A percentile compares a stretch with the other conserved stretches of the same genome.
Conservation (phyloP, 2,888 invertebrate species). For the Epiperipatus broadwayi region DNA sequence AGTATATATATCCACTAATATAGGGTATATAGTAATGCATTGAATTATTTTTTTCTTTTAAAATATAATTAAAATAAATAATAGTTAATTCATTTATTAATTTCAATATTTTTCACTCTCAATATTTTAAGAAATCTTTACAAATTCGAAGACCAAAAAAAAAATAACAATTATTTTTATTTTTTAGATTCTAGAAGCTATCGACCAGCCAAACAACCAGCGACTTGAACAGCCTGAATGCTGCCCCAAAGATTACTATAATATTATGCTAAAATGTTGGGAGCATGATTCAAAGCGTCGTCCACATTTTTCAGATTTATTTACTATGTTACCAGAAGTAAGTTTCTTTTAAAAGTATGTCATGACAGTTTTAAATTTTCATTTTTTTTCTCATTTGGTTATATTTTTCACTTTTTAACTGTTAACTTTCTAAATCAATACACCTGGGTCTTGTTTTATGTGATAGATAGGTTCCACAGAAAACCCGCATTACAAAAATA, state of each 20-base stretch:
- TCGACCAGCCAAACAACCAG: constrained; percentile 73
- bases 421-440: not conserved
- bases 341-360: constrained; percentile 15
- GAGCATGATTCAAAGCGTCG: constrained; percentile 67
- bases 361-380: not conserved
- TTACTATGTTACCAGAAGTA: constrained; percentile 50
- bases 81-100: too few species aligned
- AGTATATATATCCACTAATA: too few species aligned
- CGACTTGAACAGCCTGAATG: constrained; percentile 79
- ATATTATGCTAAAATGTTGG: constrained; percentile 89
- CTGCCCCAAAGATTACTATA: constrained; percentile 79
- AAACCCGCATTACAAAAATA: too few species aligned
- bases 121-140: too few species aligned
- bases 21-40: too few species aligned
- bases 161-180: too few species aligned
- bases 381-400: constrained; percentile 8
- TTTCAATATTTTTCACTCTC: too few species aligned
- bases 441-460: too few species aligned
- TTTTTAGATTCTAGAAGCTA: constrained; percentile 60
- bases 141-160: too few species aligned
- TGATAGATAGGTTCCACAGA: too few species aligned
- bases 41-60: too few species aligned
- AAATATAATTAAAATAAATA: too few species aligned
- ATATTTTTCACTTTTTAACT: not conserved
- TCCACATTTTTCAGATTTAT: constrained; percentile 73